These are phyloP conservation scores for Strigamia transsilvanica DNA, from an alignment of 2,888 invertebrate species.

Conservation along the genomic window DNA sequence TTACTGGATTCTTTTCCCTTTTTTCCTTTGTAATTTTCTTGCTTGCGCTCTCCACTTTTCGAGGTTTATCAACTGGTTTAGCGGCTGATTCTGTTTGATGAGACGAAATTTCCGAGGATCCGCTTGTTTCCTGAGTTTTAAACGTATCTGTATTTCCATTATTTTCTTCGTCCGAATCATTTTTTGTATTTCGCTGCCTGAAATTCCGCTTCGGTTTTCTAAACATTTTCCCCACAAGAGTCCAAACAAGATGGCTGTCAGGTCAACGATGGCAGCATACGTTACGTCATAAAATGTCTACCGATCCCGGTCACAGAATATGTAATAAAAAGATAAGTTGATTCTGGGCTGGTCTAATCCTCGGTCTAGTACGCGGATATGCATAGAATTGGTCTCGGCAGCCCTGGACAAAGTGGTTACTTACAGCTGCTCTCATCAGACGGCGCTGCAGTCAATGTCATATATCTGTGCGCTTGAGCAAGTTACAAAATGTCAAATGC, in stretches of 20 bases:
- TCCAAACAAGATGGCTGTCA: not conserved
- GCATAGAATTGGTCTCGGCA: no score
- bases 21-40: constrained; percentile 56
- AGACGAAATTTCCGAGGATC: constrained; percentile 57
- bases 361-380: no score
- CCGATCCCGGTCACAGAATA: no score
- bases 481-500: no score
- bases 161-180: constrained; percentile 63
- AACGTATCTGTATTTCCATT: constrained; percentile 58
- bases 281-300: no score
- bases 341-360: no score
- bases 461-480: no score
- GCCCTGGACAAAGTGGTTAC: no score
- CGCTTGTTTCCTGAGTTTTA: constrained; percentile 59
- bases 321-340: no score
- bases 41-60: constrained; percentile 58
- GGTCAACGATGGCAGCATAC: no score
- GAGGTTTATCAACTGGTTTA: constrained; percentile 63
- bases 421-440: no score
- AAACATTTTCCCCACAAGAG: constrained; percentile 77
- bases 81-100: constrained; percentile 55
- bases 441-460: no score
- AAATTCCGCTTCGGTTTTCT: constrained; percentile 87
- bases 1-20: constrained; percentile 67
- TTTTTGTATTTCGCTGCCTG: constrained; percentile 64